Percentiles rank a stretch among this genome's conserved stretches.
Evolutionary conservation across 2,888 invertebrate genomes (phyloP).

Genomic region (Drosophila diplacantha): DNA sequence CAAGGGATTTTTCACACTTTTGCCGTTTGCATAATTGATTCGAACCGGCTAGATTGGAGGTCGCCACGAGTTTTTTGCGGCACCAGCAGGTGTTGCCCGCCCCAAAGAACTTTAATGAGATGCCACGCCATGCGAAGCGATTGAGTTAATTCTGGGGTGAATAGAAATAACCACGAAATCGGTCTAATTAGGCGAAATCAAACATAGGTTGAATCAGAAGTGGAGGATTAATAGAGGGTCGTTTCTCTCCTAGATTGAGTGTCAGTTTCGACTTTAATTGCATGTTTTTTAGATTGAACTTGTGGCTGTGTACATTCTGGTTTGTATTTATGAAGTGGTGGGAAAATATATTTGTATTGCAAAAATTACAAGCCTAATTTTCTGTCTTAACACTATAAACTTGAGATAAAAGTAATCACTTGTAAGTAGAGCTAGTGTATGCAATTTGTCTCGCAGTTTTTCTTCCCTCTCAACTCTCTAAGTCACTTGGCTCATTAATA

Average conservation of each 20-base stretch:
- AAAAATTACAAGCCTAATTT: neutral
- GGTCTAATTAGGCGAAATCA: slow-evolving; percentile 15
- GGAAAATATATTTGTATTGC: neutral
- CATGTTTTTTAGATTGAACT: neutral
- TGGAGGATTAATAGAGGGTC: neutral
- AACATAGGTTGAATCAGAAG: slow-evolving; percentile 19
- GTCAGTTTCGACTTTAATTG: neutral
- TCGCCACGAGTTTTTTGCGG: slow-evolving; percentile 8
- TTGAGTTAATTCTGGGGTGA: slow-evolving; percentile 21
- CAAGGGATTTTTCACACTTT: slow-evolving; percentile 64
- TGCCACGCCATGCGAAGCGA: slow-evolving; percentile 18
- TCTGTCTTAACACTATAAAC: no score
- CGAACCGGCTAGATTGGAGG: slow-evolving; percentile 35
- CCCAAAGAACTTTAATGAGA: slow-evolving; percentile 33
- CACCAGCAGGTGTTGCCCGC: slow-evolving; percentile 6
- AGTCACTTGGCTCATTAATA: slow-evolving; percentile 4
- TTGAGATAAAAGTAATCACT: neutral
- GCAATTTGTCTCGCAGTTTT: neutral
- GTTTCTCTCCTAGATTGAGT: neutral
- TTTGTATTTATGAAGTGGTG: neutral
- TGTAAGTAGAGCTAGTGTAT: neutral
- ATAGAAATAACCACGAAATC: slow-evolving; percentile 15
- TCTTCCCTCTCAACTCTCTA: neutral
- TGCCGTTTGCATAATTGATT: slow-evolving; percentile 67
- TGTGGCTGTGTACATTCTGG: no score